These are phyloP conservation scores for Lacanobia oleracea DNA, from an alignment of 2,888 invertebrate genomes.

Conservation along the genomic window DNA sequence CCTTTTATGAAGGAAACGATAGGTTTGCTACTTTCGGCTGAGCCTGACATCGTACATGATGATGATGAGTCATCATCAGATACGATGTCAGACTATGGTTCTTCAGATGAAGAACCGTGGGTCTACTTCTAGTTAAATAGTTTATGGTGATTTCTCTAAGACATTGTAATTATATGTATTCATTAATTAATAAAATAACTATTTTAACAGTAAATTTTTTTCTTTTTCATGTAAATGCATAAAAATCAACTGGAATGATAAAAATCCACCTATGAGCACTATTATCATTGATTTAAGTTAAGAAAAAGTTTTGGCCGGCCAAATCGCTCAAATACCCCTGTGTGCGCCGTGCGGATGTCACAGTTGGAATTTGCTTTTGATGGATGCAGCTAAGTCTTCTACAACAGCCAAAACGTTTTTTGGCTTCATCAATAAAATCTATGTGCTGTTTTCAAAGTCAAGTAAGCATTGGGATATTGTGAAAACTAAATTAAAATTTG, in stretches of 20 bases:
- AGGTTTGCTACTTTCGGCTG: background rate
- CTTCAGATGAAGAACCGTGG: slow-evolving; percentile 3
- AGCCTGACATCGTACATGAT: slow-evolving; percentile 6
- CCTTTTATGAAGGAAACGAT: slow-evolving; percentile 15
- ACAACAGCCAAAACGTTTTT: too few species aligned
- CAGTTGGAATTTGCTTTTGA: too few species aligned
- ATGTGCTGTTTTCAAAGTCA: too few species aligned
- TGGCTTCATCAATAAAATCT: too few species aligned
- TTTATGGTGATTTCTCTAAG: too few species aligned
- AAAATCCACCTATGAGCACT: background rate
- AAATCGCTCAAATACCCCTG: slow-evolving; percentile 2
- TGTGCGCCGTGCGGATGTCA: too few species aligned
- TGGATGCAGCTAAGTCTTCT: too few species aligned
- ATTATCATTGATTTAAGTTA: background rate
- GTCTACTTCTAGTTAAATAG: background rate
- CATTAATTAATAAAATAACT: too few species aligned
- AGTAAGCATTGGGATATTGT: too few species aligned
- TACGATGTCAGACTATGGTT: slow-evolving; percentile 6
- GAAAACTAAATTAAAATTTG: too few species aligned
- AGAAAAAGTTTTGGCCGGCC: background rate
- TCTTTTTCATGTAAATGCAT: background rate
- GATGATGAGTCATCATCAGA: slow-evolving; percentile 2
- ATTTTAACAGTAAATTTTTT: too few species aligned
- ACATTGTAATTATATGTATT: too few species aligned
- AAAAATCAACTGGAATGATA: background rate